These are phyloP conservation scores for Paguma larvata DNA, from an alignment of 2,797 vertebrate genomes.

Conservation along the genomic window DNA sequence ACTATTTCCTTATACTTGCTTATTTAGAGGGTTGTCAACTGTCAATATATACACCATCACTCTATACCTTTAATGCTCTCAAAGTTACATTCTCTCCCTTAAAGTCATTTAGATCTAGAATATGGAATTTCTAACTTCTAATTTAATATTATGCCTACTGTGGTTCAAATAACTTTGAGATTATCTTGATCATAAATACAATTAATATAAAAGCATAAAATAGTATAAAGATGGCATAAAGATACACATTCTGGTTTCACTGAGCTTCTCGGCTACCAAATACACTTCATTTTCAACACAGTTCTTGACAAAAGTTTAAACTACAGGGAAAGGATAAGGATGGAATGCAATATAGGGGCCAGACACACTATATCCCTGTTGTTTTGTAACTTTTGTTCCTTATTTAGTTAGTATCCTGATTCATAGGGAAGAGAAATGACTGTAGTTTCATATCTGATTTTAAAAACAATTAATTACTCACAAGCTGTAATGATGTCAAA, in stretches of 20 bases:
- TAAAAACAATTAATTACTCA: conserved; percentile 88
- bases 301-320: conserved; percentile 30
- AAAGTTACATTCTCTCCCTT: background rate
- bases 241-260: background rate
- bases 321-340: background rate
- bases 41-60: background rate
- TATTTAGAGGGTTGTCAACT: background rate
- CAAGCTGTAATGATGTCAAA: conserved; percentile 97
- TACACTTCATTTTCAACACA: conserved; percentile 29
- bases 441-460: conserved; percentile 7
- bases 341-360: background rate
- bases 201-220: conserved; percentile 16
- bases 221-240: background rate
- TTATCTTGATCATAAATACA: conserved; percentile 44
- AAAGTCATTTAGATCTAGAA: background rate
- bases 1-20: background rate
- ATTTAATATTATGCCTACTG: conserved; percentile 5
- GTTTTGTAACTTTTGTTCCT: background rate
- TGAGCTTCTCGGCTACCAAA: conserved; percentile 14
- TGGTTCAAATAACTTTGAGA: background rate
- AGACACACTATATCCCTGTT: background rate
- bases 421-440: conserved; percentile 7
- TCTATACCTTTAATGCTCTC: background rate
- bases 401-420: background rate
- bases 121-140: conserved; percentile 35